These are phyloP conservation scores for Leptarthrus brevirostris DNA, from an alignment of 2,888 invertebrate species.

Conservation along the genomic window DNA sequence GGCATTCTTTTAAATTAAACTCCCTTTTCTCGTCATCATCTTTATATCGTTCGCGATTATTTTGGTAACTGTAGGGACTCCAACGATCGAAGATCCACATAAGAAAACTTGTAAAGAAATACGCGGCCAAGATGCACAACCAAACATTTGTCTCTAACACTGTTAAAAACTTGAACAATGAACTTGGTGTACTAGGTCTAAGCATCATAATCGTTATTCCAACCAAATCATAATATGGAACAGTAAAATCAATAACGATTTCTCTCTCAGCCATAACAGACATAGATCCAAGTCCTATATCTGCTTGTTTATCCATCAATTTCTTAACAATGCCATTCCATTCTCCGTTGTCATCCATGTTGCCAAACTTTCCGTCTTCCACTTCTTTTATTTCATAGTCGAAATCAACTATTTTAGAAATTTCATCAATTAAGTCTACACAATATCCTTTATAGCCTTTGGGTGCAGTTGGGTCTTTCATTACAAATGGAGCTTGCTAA, in stretches of 20 bases:
- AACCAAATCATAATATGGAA: constrained; percentile 97
- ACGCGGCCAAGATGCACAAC: constrained; percentile 94
- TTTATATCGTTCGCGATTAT: constrained; percentile 91
- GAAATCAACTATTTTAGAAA: constrained; percentile 85
- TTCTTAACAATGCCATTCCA: constrained; percentile 90
- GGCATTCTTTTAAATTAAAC: constrained; percentile 94
- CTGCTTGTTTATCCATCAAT: constrained; percentile 86
- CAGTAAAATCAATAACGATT: constrained; percentile 97
- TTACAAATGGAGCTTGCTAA: constrained; percentile 86
- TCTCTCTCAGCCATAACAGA: constrained; percentile 98
- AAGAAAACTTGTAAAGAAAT: constrained; percentile 92
- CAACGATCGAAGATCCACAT: constrained; percentile 98
- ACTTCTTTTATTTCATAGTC: constrained; percentile 89
- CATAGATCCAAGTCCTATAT: constrained; percentile 92
- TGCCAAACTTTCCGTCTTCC: constrained; percentile 86
- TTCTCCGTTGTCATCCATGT: constrained; percentile 86
- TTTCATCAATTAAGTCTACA: constrained; percentile 91
- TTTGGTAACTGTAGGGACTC: constrained; percentile 97
- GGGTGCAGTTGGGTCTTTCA: constrained; percentile 74
- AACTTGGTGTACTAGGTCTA: constrained; percentile 87
- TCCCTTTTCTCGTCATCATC: constrained; percentile 94
- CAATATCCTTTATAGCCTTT: constrained; percentile 89
- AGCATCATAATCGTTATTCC: constrained; percentile 97
- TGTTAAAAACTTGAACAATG: constrained; percentile 95
- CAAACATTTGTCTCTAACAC: constrained; percentile 97